Percentiles rank a stretch among this genome's conserved stretches.
These are phyloP conservation scores for Xenopus laevis DNA, from an alignment of 2,113 vertebrate genomes.

Conservation along the genomic window DNA sequence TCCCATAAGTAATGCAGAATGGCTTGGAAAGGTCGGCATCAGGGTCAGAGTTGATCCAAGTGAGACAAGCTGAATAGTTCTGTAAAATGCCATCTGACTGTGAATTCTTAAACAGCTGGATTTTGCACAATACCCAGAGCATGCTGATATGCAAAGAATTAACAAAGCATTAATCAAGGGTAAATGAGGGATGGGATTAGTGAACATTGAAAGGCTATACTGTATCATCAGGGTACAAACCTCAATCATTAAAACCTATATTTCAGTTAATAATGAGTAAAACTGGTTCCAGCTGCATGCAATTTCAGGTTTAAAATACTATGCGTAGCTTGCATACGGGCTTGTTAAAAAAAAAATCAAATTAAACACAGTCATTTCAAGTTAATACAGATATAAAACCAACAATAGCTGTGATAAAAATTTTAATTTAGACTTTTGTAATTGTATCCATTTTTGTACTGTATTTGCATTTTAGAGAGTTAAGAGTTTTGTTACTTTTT, in stretches of 20 bases:
- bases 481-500: no score
- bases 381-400: background rate
- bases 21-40: slow-evolving; percentile 17
- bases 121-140: slow-evolving; percentile 22
- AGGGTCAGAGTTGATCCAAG: slow-evolving; percentile 31
- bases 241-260: background rate
- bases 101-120: slow-evolving; percentile 35
- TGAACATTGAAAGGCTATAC: background rate
- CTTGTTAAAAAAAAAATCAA: no score
- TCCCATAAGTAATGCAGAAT: slow-evolving; percentile 29
- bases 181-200: slow-evolving; percentile 3
- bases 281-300: background rate
- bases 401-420: background rate
- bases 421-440: background rate
- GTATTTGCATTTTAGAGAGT: no score
- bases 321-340: no score
- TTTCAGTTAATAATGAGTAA: background rate
- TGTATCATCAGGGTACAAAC: background rate
- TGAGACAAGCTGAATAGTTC: slow-evolving; percentile 29
- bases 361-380: background rate
- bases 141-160: slow-evolving; percentile 21
- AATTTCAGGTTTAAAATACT: background rate
- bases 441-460: no score
- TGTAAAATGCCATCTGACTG: slow-evolving; percentile 22
- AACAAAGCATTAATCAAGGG: slow-evolving; percentile 7